phyloP scores from a whole-genome alignment of 2,888 invertebrate species.

The Dryobotodes eremita region DNA sequence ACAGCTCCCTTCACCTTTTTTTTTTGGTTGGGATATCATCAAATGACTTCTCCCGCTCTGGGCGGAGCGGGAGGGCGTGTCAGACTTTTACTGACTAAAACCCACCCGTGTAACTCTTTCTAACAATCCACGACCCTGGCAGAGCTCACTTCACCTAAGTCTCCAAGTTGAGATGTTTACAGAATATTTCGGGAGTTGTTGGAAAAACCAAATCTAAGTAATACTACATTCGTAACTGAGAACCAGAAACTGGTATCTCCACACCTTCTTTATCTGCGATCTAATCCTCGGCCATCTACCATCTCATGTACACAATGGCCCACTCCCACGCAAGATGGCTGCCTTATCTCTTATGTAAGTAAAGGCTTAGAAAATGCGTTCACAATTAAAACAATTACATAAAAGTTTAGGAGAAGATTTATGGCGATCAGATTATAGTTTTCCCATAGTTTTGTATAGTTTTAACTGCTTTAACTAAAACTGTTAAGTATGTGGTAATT shows the following conservation, averaged over 20 bases:
- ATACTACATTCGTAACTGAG: background rate
- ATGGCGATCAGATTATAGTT: slow-evolving; percentile 54
- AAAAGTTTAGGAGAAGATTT: slow-evolving; percentile 58
- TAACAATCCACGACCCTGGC: no score
- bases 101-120: no score
- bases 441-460: slow-evolving; percentile 50
- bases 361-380: slow-evolving; percentile 59
- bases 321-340: slow-evolving; percentile 65
- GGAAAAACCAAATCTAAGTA: background rate
- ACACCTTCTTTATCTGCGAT: slow-evolving; percentile 44
- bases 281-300: slow-evolving; percentile 58
- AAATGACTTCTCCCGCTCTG: no score
- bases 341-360: slow-evolving; percentile 59
- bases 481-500: slow-evolving; percentile 34
- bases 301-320: slow-evolving; percentile 51
- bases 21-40: no score
- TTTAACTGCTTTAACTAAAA: slow-evolving; percentile 13
- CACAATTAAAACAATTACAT: slow-evolving; percentile 68
- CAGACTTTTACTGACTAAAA: no score
- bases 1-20: no score
- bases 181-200: background rate
- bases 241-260: slow-evolving; percentile 24
- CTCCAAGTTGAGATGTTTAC: no score
- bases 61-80: no score
- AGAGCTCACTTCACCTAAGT: no score